Base-by-base conservation (phyloP, 2,888 invertebrate genomes). In the Pollenia angustigena region DNA sequence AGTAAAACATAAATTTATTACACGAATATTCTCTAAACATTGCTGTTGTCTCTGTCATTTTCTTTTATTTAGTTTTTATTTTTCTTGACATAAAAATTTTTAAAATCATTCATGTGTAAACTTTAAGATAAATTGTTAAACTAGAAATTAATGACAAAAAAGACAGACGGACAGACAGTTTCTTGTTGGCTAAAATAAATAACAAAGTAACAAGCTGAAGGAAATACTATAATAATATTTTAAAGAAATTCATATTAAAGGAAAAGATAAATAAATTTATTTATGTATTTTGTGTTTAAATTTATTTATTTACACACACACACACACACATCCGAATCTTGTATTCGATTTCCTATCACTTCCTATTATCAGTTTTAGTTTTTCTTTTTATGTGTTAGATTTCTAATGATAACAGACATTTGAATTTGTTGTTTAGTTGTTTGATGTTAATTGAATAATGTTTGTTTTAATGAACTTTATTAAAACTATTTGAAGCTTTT, bases 21-120 rank as follows among this genome's bases (percentile, higher is more conserved):
- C 18, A 44, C 32, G 32, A 32, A 32, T 62, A 14, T 71, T 80
- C 60, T 52, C 58, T 74, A 50, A 68, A 74, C n/a, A 14, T 56
- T 62, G 23, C 18, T 58, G 44, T 56, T 72, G 44, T 40, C 18
- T 50, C 11, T 66, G 12, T 62, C 16, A 16, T n/a, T 18, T 40
- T 48, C n/a, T 44, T 9, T 60, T 74, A 32, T 56, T 56, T 48
- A 42, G 62, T 56, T 80, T 78, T 72, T 62, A 44, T 42, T 42
- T 72, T 52, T 50, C 58, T 72, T 72, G 66, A 66, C 58, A 79
- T 60, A 54, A 50, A 76, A 78, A 64, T 78, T 54, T 83, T 64
- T 78, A 18, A 78, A 72, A 72, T 86, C 86, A 87, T 76, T 87
- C 80, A 87, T 66, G 83, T 87, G 83, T 83, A 81, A 87, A 80